phyloP scores from a whole-genome alignment of 2,797 vertebrate species.

The Xiphophorus birchmanni region DNA sequence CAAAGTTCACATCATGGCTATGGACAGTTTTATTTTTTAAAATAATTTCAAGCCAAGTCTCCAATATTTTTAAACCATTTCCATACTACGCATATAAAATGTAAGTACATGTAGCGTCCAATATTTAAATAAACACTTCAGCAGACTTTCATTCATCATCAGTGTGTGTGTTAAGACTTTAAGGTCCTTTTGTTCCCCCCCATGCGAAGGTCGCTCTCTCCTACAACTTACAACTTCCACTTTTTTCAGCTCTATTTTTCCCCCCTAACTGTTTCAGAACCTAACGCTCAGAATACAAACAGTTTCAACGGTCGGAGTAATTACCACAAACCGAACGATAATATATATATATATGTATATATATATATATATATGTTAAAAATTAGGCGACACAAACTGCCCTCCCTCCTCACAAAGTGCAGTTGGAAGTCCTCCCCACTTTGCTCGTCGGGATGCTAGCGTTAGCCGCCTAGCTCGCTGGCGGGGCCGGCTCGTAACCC shows the following conservation, averaged over 20 bases:
- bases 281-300: not conserved
- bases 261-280: not conserved
- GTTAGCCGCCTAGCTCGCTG: slow-evolving; percentile 74
- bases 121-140: not conserved
- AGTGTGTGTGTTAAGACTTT: slow-evolving; percentile 45
- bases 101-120: not conserved
- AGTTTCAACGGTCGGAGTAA: not conserved
- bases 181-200: slow-evolving; percentile 67
- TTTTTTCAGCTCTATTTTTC: slow-evolving; percentile 18
- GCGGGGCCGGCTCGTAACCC: slow-evolving; percentile 54
- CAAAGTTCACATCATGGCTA: not conserved
- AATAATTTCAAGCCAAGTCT: not conserved
- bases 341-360: not conserved
- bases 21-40: not conserved
- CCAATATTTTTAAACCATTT: not conserved
- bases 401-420: slow-evolving; percentile 40
- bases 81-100: not conserved
- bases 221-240: slow-evolving; percentile 27
- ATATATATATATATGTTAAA: no score
- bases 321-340: not conserved
- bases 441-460: slow-evolving; percentile 62
- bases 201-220: slow-evolving; percentile 38
- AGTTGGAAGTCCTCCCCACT: slow-evolving; percentile 40
- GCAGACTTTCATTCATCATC: slow-evolving; percentile 21
- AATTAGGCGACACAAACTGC: not conserved